Evolutionary conservation across 2,888 invertebrate genomes (phyloP).

Genomic region (Lutraria lutraria): DNA sequence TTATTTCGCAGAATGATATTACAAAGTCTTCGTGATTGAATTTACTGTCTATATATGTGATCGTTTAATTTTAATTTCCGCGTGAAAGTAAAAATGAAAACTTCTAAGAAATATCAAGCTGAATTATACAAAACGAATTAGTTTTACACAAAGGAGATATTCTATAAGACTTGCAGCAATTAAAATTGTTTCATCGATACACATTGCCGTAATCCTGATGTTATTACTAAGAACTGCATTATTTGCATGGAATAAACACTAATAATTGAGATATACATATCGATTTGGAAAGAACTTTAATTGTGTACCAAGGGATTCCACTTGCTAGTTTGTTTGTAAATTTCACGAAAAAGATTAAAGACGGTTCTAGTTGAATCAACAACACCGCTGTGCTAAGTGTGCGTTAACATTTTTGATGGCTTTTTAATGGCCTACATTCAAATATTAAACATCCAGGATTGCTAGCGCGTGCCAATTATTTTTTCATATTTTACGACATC

Average conservation of each 20-base stretch:
- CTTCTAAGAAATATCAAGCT: not conserved
- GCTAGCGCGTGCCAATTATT: constrained; percentile 33
- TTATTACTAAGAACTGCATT: not conserved
- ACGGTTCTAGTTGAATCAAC: not conserved
- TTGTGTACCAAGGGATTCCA: not conserved
- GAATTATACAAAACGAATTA: constrained; percentile 6
- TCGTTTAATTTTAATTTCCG: not conserved
- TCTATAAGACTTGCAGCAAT: not conserved
- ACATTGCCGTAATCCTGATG: not conserved
- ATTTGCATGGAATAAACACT: not conserved
- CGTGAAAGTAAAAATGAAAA: not conserved
- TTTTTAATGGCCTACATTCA: constrained; percentile 33
- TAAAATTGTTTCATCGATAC: not conserved
- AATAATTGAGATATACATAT: not conserved
- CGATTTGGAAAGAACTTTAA: not conserved
- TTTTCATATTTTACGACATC: constrained; percentile 22
- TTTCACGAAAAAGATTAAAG: constrained; percentile 3
- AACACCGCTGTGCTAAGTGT: constrained; percentile 3
- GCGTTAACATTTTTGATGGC: constrained; percentile 20
- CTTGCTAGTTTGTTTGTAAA: not conserved
- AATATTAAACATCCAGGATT: constrained; percentile 26
- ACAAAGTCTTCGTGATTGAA: not conserved
- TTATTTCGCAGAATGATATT: not conserved
- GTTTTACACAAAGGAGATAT: not conserved
- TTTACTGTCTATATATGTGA: not conserved